Evolutionary conservation across 2,888 invertebrate genomes (phyloP), one percentile per base, ranked within the genome.

Genomic region (Phaonia tiefii): DNA sequence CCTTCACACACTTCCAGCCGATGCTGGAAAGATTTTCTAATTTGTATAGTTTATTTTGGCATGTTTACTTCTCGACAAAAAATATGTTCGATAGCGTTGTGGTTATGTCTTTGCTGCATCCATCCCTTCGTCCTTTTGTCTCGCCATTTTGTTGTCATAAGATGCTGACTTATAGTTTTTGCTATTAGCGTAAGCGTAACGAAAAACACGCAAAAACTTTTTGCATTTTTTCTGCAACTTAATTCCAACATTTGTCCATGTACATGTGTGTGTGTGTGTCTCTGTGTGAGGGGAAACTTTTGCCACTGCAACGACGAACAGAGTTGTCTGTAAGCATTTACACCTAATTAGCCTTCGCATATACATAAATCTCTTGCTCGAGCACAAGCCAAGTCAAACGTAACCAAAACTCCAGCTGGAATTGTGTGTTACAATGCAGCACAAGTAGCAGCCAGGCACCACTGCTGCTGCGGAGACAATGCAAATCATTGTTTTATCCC

Each of bases 401-500:
- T 5, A 31, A 31, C 31, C 63, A 42, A 63, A 63, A 63, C 63
- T 63, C 63, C 63, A 42, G 63, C 63, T 63, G 63, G 20, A 63
- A 42, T 42, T 20, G 20, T n/a, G 22, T 37, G 22, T 22, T 42
- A 42, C 63, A 63, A 63, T 63, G 63, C 63, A 63, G 63, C 39
- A 54, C 13, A 22, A 8, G 15, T 13, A n/a, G 44, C 46, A 46
- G 51, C 31, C 31, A 31, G 8, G 31, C 8, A 8, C 31, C 31
- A 31, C 31, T 31, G 8, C 31, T 31, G 8, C 31, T 31, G 70
- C 22, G 39, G 56, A 80, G 58, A 66, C 80, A 80, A 77, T 74
- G 80, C 69, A 80, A 80, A 76, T 80, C 25, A 73, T 75, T 70
- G 67, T 51, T 46, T 46, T 71, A 71, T 71, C 60, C 69, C 54